These are phyloP conservation scores for Xiphorhynchus elegans DNA, from an alignment of 2,113 vertebrate species.

Conservation along the genomic window DNA sequence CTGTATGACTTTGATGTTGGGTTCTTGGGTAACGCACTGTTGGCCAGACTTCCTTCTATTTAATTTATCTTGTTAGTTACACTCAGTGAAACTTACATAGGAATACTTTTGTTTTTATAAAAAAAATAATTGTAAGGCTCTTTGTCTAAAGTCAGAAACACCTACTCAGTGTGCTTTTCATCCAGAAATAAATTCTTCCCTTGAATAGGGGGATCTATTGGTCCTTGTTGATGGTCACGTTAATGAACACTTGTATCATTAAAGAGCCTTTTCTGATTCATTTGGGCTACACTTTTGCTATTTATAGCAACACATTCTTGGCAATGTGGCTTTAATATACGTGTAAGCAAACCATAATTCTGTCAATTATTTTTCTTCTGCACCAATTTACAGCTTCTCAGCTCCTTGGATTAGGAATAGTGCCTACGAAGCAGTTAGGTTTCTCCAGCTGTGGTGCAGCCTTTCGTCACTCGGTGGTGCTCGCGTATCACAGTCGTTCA, in stretches of 20 bases:
- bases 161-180: too few relatives aligned
- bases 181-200: too few relatives aligned
- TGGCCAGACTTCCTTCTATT: neutral
- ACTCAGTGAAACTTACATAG: neutral
- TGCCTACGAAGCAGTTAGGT: neutral
- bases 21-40: neutral
- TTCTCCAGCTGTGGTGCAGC: slow-evolving; percentile 5
- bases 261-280: neutral
- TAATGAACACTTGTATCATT: too few relatives aligned
- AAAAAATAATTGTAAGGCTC: too few relatives aligned
- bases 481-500: neutral
- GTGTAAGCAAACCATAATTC: neutral
- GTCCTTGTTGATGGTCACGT: too few relatives aligned
- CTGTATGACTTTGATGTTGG: neutral
- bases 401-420: neutral
- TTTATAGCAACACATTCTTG: neutral
- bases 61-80: neutral
- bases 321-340: neutral
- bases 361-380: neutral
- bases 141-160: too few relatives aligned
- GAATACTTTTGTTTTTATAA: too few relatives aligned
- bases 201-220: too few relatives aligned
- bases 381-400: neutral
- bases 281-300: neutral
- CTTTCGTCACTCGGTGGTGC: slow-evolving; percentile 57